Evolutionary conservation across 2,113 vertebrate genomes (phyloP), one percentile per base, ranked within the genome.

Genomic region (Phasianus colchicus): DNA sequence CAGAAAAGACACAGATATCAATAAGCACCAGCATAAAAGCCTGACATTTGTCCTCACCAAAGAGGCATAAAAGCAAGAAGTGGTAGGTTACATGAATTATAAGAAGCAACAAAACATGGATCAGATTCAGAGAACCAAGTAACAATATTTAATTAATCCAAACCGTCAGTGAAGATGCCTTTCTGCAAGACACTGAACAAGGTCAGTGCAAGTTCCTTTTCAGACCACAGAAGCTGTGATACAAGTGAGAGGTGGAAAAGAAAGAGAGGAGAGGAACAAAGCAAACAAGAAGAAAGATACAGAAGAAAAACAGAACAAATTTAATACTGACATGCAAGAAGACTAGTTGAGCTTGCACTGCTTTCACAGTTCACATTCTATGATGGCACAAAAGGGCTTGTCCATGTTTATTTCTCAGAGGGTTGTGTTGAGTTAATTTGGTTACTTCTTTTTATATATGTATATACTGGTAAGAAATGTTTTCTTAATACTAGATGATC

Each of bases 331-430:
- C 38, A 70, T 58, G 34, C 25, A 80, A 79, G 30, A 82, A 88
- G 75, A 91, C 70, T 79, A 94, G 63, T 30, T 72, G 38, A 84
- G 47, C 64, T 66, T 83, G 32, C 47, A 83, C 24, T 5, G 2
- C 20, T 92, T 95, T 83, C 91, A 88, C 55, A 77, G 47, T 71
- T 92, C 85, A 72, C 10, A 13, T 65, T 81, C 55, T 80, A 34
- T 10, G 38, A 73, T n/a, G n/a, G 76, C 38, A 77, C 0, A 7
- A 86, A 93, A 80, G 32, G 58, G 38, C 47, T 61, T 88, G 66
- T 74, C 34, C 27, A 22, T 1, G 0, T 18, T 52, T 70, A 77
- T 55, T 69, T 55, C 50, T 67, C 20, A 19, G 13, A 50, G 7
- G 6, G 8, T 55, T 70, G 55, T 58, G 32, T 12, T 57, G 30